These are phyloP conservation scores for Heptranchias perlo DNA, from an alignment of 2,113 vertebrate species.

Conservation along the genomic window DNA sequence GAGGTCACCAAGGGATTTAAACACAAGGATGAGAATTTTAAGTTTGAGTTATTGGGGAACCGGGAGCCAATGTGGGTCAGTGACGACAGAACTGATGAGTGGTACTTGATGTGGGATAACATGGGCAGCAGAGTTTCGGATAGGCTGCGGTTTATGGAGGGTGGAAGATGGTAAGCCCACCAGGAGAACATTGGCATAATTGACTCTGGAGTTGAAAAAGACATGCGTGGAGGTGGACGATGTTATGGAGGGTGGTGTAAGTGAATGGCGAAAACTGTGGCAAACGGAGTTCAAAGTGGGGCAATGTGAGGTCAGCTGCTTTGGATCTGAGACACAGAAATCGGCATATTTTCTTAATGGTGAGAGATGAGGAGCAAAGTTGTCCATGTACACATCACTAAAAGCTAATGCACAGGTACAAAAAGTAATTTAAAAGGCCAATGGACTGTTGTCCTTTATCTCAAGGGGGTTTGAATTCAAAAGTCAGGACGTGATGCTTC, in stretches of 20 bases:
- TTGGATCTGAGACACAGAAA: background rate
- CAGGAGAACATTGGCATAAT: no score
- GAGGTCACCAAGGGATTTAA: background rate
- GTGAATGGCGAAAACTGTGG: background rate
- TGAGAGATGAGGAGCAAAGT: background rate
- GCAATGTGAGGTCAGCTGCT: background rate
- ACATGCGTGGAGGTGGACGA: background rate
- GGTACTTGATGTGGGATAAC: background rate
- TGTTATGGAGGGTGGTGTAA: no score
- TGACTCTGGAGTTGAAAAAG: background rate
- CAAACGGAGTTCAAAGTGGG: background rate
- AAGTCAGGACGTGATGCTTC: background rate
- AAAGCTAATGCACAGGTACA: no score
- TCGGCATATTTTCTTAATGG: background rate
- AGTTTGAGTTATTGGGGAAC: background rate
- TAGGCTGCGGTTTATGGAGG: background rate
- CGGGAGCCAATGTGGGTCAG: background rate
- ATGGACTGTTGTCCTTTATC: background rate
- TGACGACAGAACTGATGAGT: background rate
- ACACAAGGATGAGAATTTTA: background rate
- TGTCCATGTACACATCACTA: no score
- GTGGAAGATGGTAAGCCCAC: background rate
- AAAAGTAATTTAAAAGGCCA: no score
- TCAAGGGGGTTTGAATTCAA: background rate
- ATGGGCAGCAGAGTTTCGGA: background rate